Evolutionary conservation across 2,797 vertebrate genomes (phyloP).

Genomic region (Alectoris magna): DNA sequence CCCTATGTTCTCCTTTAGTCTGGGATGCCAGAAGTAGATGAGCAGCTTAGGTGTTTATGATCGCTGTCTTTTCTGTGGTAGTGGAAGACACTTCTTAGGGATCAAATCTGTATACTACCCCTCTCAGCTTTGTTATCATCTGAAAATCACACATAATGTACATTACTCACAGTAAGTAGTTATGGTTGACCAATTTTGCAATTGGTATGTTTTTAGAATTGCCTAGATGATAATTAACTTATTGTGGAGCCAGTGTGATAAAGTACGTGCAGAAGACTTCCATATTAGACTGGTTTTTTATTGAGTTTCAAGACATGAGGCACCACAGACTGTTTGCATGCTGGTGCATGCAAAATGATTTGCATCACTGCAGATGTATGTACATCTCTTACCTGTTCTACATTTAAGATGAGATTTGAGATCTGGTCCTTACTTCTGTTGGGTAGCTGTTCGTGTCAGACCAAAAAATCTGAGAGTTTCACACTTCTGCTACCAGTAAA

Average conservation of each 20-base stretch:
- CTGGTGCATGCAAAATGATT: neutral
- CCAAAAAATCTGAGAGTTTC: neutral
- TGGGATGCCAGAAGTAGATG: neutral
- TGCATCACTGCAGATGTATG: neutral
- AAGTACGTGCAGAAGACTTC: neutral
- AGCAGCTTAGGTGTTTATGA: neutral
- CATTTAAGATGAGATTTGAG: neutral
- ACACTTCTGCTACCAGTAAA: neutral
- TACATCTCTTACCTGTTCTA: neutral
- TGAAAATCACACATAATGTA: neutral
- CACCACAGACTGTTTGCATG: neutral
- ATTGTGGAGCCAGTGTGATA: neutral
- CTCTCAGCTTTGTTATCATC: neutral
- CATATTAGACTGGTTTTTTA: neutral
- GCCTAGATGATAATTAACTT: neutral
- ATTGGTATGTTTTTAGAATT: slow-evolving; percentile 1
- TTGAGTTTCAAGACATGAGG: neutral
- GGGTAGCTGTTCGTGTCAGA: neutral
- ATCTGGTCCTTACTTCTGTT: neutral
- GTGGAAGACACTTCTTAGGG: neutral
- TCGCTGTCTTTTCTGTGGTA: neutral
- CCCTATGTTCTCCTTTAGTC: neutral
- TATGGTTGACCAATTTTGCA: neutral
- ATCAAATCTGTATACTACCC: neutral
- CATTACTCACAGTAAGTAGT: neutral